Conservation (phyloP, 2,113 vertebrate species). For the Urocynchramus pylzowi region DNA sequence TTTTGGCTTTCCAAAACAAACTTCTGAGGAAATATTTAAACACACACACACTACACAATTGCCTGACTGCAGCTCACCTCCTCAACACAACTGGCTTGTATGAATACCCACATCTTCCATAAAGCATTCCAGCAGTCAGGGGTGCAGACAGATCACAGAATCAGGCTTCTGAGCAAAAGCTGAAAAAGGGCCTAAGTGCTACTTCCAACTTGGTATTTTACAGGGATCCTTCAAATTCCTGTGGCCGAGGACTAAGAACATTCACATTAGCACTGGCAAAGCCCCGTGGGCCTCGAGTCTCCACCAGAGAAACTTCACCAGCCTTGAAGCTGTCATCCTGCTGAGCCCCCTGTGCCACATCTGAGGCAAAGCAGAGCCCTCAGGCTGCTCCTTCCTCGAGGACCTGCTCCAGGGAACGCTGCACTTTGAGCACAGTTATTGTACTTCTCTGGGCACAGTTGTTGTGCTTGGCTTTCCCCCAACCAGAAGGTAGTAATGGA, state of each 20-base stretch:
- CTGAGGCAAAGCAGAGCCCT: background rate
- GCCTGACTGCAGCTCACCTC: background rate
- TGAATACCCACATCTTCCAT: background rate
- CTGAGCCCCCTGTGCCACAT: background rate
- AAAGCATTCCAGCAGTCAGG: background rate
- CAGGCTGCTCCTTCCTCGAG: background rate
- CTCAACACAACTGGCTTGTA: background rate
- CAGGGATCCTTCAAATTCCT: slow-evolving; percentile 17
- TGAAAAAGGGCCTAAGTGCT: background rate
- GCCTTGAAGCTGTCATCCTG: background rate
- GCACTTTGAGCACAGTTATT: background rate
- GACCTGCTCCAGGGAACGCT: background rate
- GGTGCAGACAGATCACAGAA: background rate
- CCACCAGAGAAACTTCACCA: background rate
- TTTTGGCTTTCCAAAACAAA: slow-evolving; percentile 26
- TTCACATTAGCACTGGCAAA: background rate
- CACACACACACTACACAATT: background rate
- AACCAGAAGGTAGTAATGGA: background rate
- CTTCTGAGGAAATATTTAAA: background rate
- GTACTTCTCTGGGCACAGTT: background rate
- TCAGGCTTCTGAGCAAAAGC: background rate
- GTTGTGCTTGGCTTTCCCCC: background rate
- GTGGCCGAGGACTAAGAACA: background rate
- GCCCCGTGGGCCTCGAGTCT: background rate
- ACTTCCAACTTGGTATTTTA: slow-evolving; percentile 9